Evolutionary conservation across 2,888 invertebrate species (phyloP), one percentile per base, ranked within the genome.

Genomic region (Busseola fusca): DNA sequence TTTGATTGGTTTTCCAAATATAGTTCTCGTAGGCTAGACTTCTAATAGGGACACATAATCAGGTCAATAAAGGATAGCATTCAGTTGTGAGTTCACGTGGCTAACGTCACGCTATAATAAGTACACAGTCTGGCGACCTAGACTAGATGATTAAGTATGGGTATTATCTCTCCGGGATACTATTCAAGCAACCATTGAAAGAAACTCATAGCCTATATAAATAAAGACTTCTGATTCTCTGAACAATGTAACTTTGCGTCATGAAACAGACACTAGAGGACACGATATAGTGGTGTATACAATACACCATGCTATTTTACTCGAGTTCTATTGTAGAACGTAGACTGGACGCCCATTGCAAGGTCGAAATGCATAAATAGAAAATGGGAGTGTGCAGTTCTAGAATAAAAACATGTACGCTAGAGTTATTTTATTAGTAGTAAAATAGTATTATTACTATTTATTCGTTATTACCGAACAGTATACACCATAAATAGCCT

Each of bases 321-420:
- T n/a, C n/a, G n/a, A n/a, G n/a, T n/a, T n/a, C 62, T 54, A 68
- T 52, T 67, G 45, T 68, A 66, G 37, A 54, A 48, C 59, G 52
- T 57, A 30, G 58, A 69, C 52, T 77, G 69, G 66, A 34, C 40
- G 68, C 48, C 27, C 52, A 69, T 60, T 78, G 58, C 81, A 72
- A 76, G 72, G 72, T 63, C 65, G 58, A 56, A 59, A 52, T n/a
- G 69, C 45, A 45, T 54, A 50, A 70, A 50, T 62, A 74, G 62
- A 57, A 54, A 42, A 72, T 65, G n/a, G 63, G 27, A 63, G 18
- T 54, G 45, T 48, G 59, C 52, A 76, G 54, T 68, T 69, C 37
- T 54, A n/a, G n/a, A n/a, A 59, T 52, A 30, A 59, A 68, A 45
- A 64, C 27, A 16, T n/a, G 7, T 21, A 14, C n/a, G n/a, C n/a